phyloP scores from a whole-genome alignment of 2,113 vertebrate species.

The Thunnus thynnus region DNA sequence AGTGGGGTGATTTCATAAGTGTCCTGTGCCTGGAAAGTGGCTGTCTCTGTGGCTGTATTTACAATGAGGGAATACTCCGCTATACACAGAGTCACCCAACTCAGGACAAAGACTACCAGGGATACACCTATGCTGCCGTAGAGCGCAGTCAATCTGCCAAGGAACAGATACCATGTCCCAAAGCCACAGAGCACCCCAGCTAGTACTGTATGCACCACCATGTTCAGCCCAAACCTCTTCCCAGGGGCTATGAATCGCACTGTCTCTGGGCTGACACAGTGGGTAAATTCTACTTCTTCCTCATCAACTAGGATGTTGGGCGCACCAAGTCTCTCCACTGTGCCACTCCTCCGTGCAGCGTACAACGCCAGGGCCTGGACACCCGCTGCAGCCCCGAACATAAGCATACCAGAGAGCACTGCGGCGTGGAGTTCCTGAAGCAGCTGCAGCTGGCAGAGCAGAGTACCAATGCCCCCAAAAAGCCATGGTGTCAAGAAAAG shows the following conservation, averaged over 20 bases:
- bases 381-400: constrained; percentile 88
- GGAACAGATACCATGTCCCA: constrained; percentile 96
- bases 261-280: constrained; percentile 93
- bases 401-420: constrained; percentile 90
- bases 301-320: constrained; percentile 92
- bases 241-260: constrained; percentile 95
- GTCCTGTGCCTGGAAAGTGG: constrained; percentile 96
- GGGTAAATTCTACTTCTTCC: constrained; percentile 96
- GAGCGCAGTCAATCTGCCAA: constrained; percentile 88
- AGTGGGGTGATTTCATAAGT: constrained; percentile 95
- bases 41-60: constrained; percentile 95
- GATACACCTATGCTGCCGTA: constrained; percentile 89
- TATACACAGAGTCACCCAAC: constrained; percentile 95
- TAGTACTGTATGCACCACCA: constrained; percentile 90
- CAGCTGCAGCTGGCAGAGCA: constrained; percentile 90
- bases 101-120: constrained; percentile 89
- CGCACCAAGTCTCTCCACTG: constrained; percentile 89
- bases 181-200: constrained; percentile 93
- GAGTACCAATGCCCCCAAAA: constrained; percentile 91
- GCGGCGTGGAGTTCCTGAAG: constrained; percentile 88
- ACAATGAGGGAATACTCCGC: constrained; percentile 95
- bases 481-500: constrained; percentile 96
- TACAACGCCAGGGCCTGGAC: constrained; percentile 90
- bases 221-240: constrained; percentile 92
- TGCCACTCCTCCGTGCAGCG: constrained; percentile 85